Percentiles rank a stretch among this genome's conserved stretches.
Conservation (phyloP, 2,888 invertebrate genomes). For the Tortrix viridana region DNA sequence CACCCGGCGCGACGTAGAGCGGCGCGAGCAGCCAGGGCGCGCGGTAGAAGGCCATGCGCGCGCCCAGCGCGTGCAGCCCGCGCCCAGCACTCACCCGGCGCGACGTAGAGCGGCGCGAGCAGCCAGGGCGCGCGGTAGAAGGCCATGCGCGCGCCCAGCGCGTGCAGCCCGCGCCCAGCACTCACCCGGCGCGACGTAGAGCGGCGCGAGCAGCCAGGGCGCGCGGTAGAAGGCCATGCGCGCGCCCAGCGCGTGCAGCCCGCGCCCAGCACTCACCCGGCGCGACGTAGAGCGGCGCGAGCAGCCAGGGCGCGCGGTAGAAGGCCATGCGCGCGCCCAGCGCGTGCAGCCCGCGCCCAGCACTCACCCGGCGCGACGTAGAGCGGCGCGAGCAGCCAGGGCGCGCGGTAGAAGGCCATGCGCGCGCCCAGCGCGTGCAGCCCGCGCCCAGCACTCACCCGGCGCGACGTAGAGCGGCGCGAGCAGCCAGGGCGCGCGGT, state of each 20-base stretch:
- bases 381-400: no score
- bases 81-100: slow-evolving; percentile 49
- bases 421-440: slow-evolving; percentile 70
- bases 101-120: no score
- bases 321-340: slow-evolving; percentile 55
- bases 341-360: slow-evolving; percentile 72
- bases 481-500: no score
- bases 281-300: no score
- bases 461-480: no score
- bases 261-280: slow-evolving; percentile 54
- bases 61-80: slow-evolving; percentile 74
- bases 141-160: slow-evolving; percentile 60
- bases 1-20: slow-evolving; percentile 1
- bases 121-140: no score
- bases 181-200: slow-evolving; percentile 1
- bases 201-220: no score
- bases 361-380: slow-evolving; percentile 2
- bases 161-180: slow-evolving; percentile 70
- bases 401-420: neutral
- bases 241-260: slow-evolving; percentile 73
- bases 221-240: slow-evolving; percentile 31
- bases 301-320: no score
- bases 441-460: slow-evolving; percentile 59
- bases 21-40: no score
- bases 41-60: slow-evolving; percentile 41